phyloP scores from a whole-genome alignment of 2,797 vertebrate genomes.

The Arnoldichthys spilopterus region DNA sequence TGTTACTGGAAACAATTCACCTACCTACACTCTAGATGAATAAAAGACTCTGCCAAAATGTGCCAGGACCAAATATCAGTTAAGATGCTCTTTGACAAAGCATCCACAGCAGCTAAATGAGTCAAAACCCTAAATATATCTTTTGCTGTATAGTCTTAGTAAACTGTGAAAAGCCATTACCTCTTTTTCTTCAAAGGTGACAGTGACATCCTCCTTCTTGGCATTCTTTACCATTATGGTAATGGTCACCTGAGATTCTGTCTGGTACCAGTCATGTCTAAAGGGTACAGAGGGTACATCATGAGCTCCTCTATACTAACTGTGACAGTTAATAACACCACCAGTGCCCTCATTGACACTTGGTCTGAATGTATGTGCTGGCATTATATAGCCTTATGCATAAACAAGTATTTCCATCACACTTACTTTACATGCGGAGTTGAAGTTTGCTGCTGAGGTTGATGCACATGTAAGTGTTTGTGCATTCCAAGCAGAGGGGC shows the following conservation, averaged over 20 bases:
- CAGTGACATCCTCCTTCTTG: constrained; percentile 83
- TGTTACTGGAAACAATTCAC: too few species aligned
- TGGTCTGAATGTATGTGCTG: not conserved
- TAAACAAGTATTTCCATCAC: not conserved
- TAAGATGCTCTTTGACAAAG: too few species aligned
- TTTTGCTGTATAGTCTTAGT: too few species aligned
- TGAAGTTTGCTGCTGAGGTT: constrained; percentile 35
- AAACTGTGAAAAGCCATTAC: constrained; percentile 67
- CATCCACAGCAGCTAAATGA: not conserved
- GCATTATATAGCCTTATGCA: not conserved
- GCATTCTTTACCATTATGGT: constrained; percentile 92
- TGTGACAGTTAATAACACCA: not conserved
- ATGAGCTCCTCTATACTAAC: not conserved
- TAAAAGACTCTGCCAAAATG: not conserved
- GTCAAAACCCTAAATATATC: not conserved
- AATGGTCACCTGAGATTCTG: constrained; percentile 93
- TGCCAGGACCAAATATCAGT: too few species aligned
- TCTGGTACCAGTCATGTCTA: constrained; percentile 98
- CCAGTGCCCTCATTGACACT: not conserved
- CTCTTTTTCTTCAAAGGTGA: constrained; percentile 87
- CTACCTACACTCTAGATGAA: not conserved
- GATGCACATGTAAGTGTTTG: not conserved
- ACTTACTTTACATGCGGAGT: constrained; percentile 56
- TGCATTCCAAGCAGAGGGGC: constrained; percentile 10
- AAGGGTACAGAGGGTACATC: constrained; percentile 3